These are phyloP conservation scores for Rhynchotus rufescens DNA, from an alignment of 2,797 vertebrate species.

Conservation along the genomic window DNA sequence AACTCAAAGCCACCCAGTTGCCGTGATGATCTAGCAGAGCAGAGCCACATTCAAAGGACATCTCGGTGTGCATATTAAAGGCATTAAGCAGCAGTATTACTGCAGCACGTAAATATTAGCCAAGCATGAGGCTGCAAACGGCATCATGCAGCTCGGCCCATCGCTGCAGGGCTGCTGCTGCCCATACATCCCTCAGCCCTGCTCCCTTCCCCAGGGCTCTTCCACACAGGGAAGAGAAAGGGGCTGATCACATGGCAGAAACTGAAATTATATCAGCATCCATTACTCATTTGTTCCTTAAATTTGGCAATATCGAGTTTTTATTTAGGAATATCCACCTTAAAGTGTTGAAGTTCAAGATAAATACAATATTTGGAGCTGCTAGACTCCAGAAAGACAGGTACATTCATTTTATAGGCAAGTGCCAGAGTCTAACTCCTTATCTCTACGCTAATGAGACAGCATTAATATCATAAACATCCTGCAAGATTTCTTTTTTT, in stretches of 20 bases:
- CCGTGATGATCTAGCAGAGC: not conserved
- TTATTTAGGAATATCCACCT: not conserved
- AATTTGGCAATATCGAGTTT: not conserved
- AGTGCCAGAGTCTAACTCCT: not conserved
- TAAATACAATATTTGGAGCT: rapidly evolving
- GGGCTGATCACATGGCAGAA: not conserved
- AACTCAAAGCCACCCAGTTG: not conserved
- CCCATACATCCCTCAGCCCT: not conserved
- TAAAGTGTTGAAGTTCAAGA: not conserved
- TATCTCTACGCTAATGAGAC: not conserved
- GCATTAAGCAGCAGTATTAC: not conserved
- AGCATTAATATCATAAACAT: rapidly evolving
- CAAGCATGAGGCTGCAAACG: not conserved
- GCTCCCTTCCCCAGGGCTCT: rapidly evolving
- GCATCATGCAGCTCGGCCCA: rapidly evolving
- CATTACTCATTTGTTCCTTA: not conserved
- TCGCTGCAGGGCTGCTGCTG: not conserved
- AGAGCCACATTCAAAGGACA: not conserved
- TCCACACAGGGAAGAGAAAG: rapidly evolving
- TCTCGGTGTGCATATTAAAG: not conserved
- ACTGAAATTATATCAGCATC: not conserved
- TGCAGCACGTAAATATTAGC: too few species aligned
- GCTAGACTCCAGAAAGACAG: not conserved
- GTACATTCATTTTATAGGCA: not conserved
- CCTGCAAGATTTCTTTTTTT: not conserved